A percentile compares a stretch with the other conserved stretches of the same genome.
Evolutionary conservation across 1,140 invertebrate genomes (phyloP).

Genomic region (Zaprionus vittiger): DNA sequence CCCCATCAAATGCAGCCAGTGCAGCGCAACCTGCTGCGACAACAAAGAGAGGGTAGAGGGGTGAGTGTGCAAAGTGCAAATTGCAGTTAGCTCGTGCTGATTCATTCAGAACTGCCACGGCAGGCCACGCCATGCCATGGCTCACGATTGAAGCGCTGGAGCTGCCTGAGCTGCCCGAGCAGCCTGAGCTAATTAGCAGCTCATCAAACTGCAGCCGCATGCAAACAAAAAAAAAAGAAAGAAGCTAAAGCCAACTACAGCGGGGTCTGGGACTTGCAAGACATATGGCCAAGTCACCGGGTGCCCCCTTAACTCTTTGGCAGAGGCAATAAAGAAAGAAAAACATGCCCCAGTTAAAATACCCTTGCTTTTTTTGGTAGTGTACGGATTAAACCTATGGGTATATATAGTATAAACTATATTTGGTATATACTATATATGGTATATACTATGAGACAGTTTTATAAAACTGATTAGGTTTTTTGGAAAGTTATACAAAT

Average conservation of each 20-base stretch:
- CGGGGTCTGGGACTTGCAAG: not conserved
- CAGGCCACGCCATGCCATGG: constrained; percentile 58
- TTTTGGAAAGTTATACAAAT: no score
- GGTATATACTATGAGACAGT: no score
- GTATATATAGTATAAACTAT: no score
- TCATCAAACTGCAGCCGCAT: constrained; percentile 72
- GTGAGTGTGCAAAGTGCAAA: constrained; percentile 69
- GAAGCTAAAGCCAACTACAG: constrained; percentile 11
- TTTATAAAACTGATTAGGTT: no score
- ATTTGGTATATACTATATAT: no score
- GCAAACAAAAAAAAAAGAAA: constrained; percentile 50
- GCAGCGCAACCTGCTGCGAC: not conserved
- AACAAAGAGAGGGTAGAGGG: not conserved
- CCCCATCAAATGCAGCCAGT: constrained; percentile 15
- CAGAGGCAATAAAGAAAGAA: not conserved
- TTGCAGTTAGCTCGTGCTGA: constrained; percentile 77
- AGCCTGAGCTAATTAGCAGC: constrained; percentile 72
- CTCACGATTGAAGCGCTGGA: constrained; percentile 13
- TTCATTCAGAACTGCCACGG: constrained; percentile 67
- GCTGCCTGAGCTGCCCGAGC: constrained; percentile 27
- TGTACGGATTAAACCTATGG: no score
- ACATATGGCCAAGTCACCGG: constrained; percentile 1
- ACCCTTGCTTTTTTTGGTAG: not conserved
- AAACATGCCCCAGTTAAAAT: not conserved
- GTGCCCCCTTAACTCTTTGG: not conserved